Percentiles rank a stretch among this genome's conserved stretches.
phyloP scores from a whole-genome alignment of 2,797 vertebrate species.

The Chelon auratus region DNA sequence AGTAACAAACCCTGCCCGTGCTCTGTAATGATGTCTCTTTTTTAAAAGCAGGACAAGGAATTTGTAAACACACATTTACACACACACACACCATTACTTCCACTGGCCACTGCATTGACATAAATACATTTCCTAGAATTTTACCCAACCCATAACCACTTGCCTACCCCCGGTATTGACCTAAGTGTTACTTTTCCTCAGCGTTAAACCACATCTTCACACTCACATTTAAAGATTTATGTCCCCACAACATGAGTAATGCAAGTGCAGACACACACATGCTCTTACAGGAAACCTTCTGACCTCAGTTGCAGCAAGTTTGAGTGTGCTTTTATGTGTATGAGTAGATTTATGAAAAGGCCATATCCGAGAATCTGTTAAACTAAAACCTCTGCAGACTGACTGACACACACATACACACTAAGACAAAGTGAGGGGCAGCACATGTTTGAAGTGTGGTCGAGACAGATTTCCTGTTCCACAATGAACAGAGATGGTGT shows the following conservation, averaged over 20 bases:
- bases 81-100: conserved; percentile 13
- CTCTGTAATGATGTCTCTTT: background rate
- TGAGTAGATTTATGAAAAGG: conserved; percentile 49
- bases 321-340: conserved; percentile 38
- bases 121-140: background rate
- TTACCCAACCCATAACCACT: background rate
- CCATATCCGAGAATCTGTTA: conserved; percentile 39
- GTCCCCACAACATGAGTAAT: conserved; percentile 9
- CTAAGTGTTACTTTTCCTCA: background rate
- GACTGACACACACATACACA: conserved; percentile 19
- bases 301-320: conserved; percentile 67
- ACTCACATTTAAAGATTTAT: background rate
- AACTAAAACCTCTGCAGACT: conserved; percentile 46
- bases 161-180: background rate
- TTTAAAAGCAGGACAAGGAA: conserved; percentile 13
- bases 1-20: background rate
- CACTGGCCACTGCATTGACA: background rate
- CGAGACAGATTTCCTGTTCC: conserved; percentile 65
- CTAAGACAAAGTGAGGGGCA: conserved; percentile 39
- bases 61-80: conserved; percentile 57
- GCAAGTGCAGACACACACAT: conserved; percentile 1
- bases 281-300: conserved; percentile 40
- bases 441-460: conserved; percentile 65
- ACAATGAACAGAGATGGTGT: conserved; percentile 60
- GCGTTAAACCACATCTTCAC: background rate